Conservation (phyloP, 2,113 vertebrate species). For the Ceyx melanurus region DNA sequence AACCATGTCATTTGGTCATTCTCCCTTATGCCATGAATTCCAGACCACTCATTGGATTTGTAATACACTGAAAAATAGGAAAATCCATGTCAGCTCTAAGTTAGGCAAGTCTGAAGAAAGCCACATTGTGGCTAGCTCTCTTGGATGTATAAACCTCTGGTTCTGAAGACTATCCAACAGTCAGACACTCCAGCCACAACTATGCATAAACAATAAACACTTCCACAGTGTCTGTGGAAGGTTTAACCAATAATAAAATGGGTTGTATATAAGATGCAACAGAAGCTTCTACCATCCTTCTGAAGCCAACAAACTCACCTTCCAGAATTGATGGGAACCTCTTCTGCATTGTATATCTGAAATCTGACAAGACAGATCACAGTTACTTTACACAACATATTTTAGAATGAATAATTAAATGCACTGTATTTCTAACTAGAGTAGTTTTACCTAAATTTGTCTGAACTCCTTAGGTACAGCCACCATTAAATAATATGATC, state of each 20-base stretch:
- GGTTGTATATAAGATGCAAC: background rate
- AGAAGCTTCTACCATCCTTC: background rate
- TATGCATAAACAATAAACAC: background rate
- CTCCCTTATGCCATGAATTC: slow-evolving; percentile 79
- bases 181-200: background rate
- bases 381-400: background rate
- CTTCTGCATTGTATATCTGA: slow-evolving; percentile 80
- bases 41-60: slow-evolving; percentile 87
- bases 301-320: slow-evolving; percentile 66
- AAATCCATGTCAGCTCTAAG: background rate
- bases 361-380: slow-evolving; percentile 71
- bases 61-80: slow-evolving; percentile 85
- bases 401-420: slow-evolving; percentile 20
- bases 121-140: background rate
- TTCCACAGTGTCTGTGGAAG: background rate
- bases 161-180: background rate
- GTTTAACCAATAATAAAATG: background rate
- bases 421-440: background rate
- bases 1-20: slow-evolving; percentile 80
- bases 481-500: background rate
- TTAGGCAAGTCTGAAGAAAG: background rate
- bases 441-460: background rate
- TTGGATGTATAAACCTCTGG: background rate
- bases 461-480: background rate
- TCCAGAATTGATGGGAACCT: slow-evolving; percentile 81